A percentile compares a stretch with the other conserved stretches of the same genome.
Conservation (phyloP, 2,113 vertebrate species). For the Megaceryle maxima region DNA sequence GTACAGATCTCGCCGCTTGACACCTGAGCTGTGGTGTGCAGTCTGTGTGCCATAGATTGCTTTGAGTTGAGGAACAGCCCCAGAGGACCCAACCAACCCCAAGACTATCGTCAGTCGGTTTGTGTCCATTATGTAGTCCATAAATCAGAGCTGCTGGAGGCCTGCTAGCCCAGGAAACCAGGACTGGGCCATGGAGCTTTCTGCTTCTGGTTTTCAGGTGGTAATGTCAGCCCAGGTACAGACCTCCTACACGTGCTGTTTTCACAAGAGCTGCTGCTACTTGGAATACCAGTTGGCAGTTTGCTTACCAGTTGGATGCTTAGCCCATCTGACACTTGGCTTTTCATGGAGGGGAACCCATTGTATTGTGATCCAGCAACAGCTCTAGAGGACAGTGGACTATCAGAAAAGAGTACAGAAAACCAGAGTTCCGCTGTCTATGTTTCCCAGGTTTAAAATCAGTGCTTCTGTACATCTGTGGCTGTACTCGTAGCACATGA, state of each 20-base stretch:
- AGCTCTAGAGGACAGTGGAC: neutral
- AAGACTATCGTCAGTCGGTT: fast-evolving
- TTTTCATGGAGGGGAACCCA: neutral
- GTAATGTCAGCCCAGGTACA: neutral
- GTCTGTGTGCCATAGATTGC: fast-evolving
- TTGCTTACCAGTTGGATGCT: neutral
- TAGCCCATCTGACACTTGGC: neutral
- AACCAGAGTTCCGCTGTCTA: neutral
- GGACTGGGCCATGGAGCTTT: neutral
- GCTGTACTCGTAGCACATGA: neutral
- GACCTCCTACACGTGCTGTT: neutral
- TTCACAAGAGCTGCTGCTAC: neutral
- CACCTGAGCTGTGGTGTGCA: neutral
- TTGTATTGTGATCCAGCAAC: neutral
- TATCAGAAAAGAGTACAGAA: neutral
- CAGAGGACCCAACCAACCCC: neutral
- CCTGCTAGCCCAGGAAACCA: neutral
- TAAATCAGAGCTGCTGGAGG: neutral
- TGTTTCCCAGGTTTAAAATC: neutral
- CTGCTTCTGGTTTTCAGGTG: neutral
- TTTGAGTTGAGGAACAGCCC: neutral
- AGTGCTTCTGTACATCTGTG: neutral
- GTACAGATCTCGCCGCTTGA: neutral
- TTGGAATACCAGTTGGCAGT: neutral
- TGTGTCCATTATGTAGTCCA: neutral